These are phyloP conservation scores for Reticulitermes speratus DNA, from an alignment of 1,140 invertebrate genomes.

Conservation along the genomic window DNA sequence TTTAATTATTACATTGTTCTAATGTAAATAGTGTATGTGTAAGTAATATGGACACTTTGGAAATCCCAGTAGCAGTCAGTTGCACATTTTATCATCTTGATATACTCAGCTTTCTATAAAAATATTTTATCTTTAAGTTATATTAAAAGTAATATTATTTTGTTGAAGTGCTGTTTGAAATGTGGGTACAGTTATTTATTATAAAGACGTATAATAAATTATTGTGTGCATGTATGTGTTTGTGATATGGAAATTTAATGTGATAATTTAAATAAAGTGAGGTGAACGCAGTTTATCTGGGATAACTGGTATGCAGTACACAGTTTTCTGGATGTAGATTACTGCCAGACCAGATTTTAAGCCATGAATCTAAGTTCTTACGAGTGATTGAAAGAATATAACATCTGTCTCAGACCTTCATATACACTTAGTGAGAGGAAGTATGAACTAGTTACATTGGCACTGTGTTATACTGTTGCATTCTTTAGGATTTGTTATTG, in stretches of 20 bases:
- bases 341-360: not conserved
- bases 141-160: not conserved
- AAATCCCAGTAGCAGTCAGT: not conserved
- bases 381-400: not conserved
- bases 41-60: not conserved
- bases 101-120: not conserved
- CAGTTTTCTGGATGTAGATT: not conserved
- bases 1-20: not conserved
- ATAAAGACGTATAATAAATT: constrained; percentile 11
- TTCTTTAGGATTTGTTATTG: too few species aligned
- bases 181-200: not conserved
- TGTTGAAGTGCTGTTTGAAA: not conserved
- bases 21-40: not conserved
- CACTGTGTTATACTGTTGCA: too few species aligned
- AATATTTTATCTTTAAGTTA: not conserved
- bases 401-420: too few species aligned
- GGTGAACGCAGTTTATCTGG: not conserved
- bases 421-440: too few species aligned
- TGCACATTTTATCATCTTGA: not conserved
- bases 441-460: too few species aligned
- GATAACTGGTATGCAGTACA: not conserved
- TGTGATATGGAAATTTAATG: not conserved
- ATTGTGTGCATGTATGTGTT: not conserved
- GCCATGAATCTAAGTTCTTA: not conserved
- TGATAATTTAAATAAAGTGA: not conserved